phyloP scores from a whole-genome alignment of 2,888 invertebrate species.

The Brenthis hecate region DNA sequence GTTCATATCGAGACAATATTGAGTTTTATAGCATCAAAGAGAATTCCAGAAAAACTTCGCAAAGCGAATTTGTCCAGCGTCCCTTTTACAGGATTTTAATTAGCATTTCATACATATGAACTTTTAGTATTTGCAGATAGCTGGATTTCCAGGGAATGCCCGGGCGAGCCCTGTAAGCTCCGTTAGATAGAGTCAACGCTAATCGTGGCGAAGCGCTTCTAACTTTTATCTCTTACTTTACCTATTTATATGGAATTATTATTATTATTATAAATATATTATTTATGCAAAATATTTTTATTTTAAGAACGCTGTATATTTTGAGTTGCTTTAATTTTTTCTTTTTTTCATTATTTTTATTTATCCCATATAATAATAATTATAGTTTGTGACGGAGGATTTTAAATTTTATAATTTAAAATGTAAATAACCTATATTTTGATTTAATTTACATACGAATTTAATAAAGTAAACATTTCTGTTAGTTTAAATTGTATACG shows the following conservation, averaged over 20 bases:
- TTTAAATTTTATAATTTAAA: too few relatives aligned
- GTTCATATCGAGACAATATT: conserved; percentile 27
- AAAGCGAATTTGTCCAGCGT: conserved; percentile 20
- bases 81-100: conserved; percentile 33
- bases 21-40: conserved; percentile 29
- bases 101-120: conserved; percentile 24
- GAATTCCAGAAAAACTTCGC: conserved; percentile 30
- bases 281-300: too few relatives aligned
- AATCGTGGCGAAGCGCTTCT: background rate
- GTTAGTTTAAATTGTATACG: too few relatives aligned
- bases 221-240: background rate
- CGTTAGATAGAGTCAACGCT: background rate
- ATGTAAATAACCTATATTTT: too few relatives aligned
- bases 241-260: background rate
- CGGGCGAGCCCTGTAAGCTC: conserved; percentile 2
- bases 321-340: too few relatives aligned
- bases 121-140: conserved; percentile 22
- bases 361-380: too few relatives aligned
- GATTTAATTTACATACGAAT: too few relatives aligned
- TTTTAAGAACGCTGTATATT: too few relatives aligned
- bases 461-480: too few relatives aligned
- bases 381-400: too few relatives aligned
- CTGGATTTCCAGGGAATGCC: conserved; percentile 20
- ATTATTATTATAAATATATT: too few relatives aligned
- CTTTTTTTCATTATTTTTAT: too few relatives aligned